Evolutionary conservation across 2,888 invertebrate species (phyloP).

Genomic region (Rhorus exstirpatorius): DNA sequence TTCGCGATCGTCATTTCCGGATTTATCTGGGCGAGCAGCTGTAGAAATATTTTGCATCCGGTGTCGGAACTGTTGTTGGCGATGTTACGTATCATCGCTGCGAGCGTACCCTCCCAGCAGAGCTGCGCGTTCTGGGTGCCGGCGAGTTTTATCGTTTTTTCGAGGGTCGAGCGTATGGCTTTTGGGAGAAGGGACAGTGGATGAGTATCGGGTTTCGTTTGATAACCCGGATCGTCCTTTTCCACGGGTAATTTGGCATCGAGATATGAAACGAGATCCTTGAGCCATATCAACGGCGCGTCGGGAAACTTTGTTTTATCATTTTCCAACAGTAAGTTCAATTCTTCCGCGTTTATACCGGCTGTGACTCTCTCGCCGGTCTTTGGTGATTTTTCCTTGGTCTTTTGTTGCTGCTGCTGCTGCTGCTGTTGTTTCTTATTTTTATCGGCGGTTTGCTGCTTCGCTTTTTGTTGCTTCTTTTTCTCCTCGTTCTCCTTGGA

Average conservation of each 20-base stretch:
- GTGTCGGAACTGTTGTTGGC: constrained; percentile 89
- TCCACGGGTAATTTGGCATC: constrained; percentile 89
- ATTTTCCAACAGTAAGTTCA: constrained; percentile 87
- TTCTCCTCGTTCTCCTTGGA: constrained; percentile 86
- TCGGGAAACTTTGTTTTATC: constrained; percentile 90
- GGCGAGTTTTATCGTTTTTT: constrained; percentile 88
- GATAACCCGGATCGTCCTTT: constrained; percentile 89
- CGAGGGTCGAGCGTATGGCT: constrained; percentile 86
- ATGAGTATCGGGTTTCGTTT: constrained; percentile 87
- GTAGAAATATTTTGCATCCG: constrained; percentile 91
- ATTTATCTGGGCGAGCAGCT: constrained; percentile 89
- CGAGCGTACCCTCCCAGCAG: constrained; percentile 91
- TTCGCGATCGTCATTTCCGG: constrained; percentile 89
- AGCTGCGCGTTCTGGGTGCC: constrained; percentile 89
- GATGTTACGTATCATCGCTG: constrained; percentile 91
- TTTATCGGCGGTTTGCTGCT: constrained; percentile 83
- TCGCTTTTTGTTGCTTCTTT: constrained; percentile 86
- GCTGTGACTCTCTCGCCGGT: no score
- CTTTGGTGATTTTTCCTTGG: constrained; percentile 86
- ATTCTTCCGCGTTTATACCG: constrained; percentile 89
- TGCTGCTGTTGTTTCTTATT: constrained; percentile 85
- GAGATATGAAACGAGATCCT: constrained; percentile 89
- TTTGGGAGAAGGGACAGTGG: constrained; percentile 87
- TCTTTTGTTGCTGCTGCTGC: constrained; percentile 85
- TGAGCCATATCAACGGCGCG: constrained; percentile 91